Conservation (phyloP, 2,888 invertebrate genomes). For the Parnassius apollo region DNA sequence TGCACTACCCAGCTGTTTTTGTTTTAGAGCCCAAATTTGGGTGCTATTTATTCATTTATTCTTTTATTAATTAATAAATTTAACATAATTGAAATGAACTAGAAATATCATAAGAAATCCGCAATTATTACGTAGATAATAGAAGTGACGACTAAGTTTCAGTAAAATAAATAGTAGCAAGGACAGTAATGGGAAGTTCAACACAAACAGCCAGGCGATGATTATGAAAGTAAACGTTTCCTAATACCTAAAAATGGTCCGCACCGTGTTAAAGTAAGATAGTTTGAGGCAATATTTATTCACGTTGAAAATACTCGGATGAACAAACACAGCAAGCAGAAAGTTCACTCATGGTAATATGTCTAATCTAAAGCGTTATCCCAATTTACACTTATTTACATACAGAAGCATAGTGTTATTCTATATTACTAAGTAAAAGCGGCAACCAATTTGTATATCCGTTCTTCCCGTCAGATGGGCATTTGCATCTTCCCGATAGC, state of each 20-base stretch:
- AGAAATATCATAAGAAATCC: no score
- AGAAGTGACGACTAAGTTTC: no score
- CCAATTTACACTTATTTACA: constrained; percentile 9
- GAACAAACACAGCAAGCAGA: constrained; percentile 6
- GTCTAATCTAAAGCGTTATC: constrained; percentile 11
- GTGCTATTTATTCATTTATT: no score
- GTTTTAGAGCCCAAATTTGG: no score
- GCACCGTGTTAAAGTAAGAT: constrained; percentile 9
- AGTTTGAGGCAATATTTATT: constrained; percentile 19
- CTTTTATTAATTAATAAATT: no score
- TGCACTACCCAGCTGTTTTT: no score
- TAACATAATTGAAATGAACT: no score
- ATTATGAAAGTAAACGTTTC: constrained; percentile 19
- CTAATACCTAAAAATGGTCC: constrained; percentile 18
- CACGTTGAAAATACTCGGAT: constrained; percentile 6
- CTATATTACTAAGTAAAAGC: constrained; percentile 1
- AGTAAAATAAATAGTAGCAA: constrained; percentile 5
- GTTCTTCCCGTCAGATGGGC: no score
- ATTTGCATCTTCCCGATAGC: no score
- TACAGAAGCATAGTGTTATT: neutral
- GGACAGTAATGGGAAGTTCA: constrained; percentile 8
- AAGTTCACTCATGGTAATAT: constrained; percentile 8
- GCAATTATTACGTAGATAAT: no score
- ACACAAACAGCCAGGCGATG: constrained; percentile 6
- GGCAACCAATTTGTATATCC: neutral